Evolutionary conservation across 2,888 invertebrate genomes (phyloP).

Genomic region (Embidobia sp.): DNA sequence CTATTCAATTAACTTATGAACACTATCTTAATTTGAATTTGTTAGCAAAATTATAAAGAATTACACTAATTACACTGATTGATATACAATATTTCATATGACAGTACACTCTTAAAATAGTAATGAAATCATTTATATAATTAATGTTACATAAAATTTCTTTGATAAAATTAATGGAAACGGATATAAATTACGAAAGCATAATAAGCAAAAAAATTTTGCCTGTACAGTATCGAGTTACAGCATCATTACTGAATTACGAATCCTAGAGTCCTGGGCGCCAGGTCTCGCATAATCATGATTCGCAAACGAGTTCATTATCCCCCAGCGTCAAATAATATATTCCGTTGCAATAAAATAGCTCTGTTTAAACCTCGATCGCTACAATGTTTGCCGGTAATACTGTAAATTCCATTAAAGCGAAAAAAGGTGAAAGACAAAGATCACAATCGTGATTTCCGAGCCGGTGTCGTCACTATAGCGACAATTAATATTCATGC

Average conservation of each 20-base stretch:
- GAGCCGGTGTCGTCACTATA: constrained; percentile 57
- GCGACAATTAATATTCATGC: constrained; percentile 65
- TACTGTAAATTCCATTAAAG: constrained; percentile 48
- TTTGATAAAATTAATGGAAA: too few relatives aligned
- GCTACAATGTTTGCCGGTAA: constrained; percentile 33
- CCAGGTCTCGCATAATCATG: constrained; percentile 11
- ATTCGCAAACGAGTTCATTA: constrained; percentile 40
- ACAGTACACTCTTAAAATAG: too few relatives aligned
- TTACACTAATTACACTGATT: too few relatives aligned
- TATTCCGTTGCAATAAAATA: constrained; percentile 37
- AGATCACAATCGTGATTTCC: constrained; percentile 58
- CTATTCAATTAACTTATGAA: too few relatives aligned
- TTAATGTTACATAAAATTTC: too few relatives aligned
- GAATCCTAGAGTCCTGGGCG: neutral
- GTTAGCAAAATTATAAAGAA: too few relatives aligned
- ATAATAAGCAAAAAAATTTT: too few relatives aligned
- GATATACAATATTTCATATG: too few relatives aligned
- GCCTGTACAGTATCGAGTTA: neutral
- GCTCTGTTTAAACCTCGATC: constrained; percentile 11
- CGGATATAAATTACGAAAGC: too few relatives aligned
- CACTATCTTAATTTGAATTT: too few relatives aligned
- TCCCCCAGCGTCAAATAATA: constrained; percentile 23
- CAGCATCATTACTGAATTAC: neutral
- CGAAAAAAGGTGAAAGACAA: constrained; percentile 58
- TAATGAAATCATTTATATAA: too few relatives aligned